These are phyloP conservation scores for Syngnathus floridae DNA, from an alignment of 2,113 vertebrate species.

Conservation along the genomic window DNA sequence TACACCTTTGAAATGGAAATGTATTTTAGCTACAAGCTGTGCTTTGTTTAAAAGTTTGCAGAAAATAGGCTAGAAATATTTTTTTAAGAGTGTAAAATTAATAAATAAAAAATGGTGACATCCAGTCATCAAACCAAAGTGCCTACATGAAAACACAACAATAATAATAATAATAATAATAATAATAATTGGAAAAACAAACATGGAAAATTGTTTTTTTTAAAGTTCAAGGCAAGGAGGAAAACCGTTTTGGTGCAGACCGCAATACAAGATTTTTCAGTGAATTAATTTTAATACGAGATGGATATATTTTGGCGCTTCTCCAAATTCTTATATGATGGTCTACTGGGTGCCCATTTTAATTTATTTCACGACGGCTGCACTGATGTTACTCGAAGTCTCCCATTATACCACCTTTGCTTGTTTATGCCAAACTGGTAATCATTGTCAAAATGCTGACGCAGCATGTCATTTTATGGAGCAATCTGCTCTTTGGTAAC, in stretches of 20 bases:
- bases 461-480: not conserved
- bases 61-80: not conserved
- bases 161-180: not conserved
- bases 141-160: not conserved
- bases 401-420: not conserved
- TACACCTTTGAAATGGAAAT: conserved; percentile 9
- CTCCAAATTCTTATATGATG: not conserved
- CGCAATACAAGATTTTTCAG: not conserved
- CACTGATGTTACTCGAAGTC: not conserved
- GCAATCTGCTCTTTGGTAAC: not conserved
- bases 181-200: not conserved
- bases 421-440: conserved; percentile 1
- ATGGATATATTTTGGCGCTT: not conserved
- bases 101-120: not conserved
- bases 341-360: not conserved
- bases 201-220: not conserved
- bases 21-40: not conserved
- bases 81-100: not conserved
- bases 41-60: not conserved
- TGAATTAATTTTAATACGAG: not conserved
- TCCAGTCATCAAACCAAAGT: not conserved
- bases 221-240: not conserved
- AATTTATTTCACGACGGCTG: conserved; percentile 1
- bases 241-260: not conserved
- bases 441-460: not conserved